Conservation (phyloP, 2,797 vertebrate species). For the Phoxinus dragarum region DNA sequence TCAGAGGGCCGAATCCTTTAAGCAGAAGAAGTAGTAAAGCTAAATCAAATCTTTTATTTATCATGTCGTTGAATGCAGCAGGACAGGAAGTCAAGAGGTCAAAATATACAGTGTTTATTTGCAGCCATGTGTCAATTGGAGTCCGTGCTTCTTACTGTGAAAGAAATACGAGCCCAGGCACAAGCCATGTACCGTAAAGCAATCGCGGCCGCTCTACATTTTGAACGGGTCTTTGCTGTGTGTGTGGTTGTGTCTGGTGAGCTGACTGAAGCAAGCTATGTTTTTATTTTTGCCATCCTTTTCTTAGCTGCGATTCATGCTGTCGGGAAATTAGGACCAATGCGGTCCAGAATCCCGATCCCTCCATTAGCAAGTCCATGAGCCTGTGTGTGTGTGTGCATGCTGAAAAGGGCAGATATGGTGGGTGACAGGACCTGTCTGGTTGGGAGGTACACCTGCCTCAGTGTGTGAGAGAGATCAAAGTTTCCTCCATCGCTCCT, state of each 20-base stretch:
- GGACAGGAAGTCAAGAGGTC: constrained; percentile 52
- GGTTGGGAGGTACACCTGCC: constrained; percentile 62
- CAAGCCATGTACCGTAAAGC: constrained; percentile 43
- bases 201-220: constrained; percentile 18
- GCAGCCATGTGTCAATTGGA: constrained; percentile 47
- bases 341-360: constrained; percentile 21
- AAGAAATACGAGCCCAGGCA: constrained; percentile 42
- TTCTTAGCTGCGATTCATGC: constrained; percentile 31
- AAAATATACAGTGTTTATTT: constrained; percentile 56
- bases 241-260: constrained; percentile 8
- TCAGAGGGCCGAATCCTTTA: constrained; percentile 55
- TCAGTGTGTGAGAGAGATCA: constrained; percentile 59
- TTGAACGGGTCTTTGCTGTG: constrained; percentile 18
- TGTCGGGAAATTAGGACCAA: constrained; percentile 38
- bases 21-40: constrained; percentile 51
- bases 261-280: constrained; percentile 25
- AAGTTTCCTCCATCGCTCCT: constrained; percentile 57
- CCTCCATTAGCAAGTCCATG: constrained; percentile 38
- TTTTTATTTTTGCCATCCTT: constrained; percentile 34
- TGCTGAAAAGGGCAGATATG: constrained; percentile 53
- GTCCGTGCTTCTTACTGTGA: constrained; percentile 33
- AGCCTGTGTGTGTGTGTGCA: constrained; percentile 33
- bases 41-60: constrained; percentile 67
- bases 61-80: constrained; percentile 52
- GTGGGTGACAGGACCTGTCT: constrained; percentile 60